phyloP scores from a whole-genome alignment of 2,888 invertebrate genomes.

The Monochamus alternatus region DNA sequence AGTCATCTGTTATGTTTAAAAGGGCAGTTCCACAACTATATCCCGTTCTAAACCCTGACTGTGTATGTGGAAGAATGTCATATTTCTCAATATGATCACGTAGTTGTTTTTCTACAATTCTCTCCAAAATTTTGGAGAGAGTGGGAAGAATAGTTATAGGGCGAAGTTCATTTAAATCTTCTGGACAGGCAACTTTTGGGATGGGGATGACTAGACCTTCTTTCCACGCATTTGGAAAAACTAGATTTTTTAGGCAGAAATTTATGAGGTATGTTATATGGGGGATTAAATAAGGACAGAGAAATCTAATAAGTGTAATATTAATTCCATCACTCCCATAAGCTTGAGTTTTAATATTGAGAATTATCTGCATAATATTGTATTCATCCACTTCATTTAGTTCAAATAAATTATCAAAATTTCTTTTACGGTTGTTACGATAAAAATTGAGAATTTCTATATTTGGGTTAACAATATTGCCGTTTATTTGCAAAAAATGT shows the following conservation, averaged over 20 bases:
- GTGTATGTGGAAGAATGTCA: constrained; percentile 4
- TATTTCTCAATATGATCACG: not conserved
- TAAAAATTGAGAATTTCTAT: constrained; percentile 1
- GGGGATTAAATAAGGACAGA: constrained; percentile 1
- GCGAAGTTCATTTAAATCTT: constrained; percentile 7
- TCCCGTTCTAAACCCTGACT: constrained; percentile 2
- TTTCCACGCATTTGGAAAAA: constrained; percentile 19
- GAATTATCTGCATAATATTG: no score
- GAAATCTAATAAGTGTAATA: not conserved
- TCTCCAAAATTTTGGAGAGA: constrained; percentile 17
- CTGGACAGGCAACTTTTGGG: constrained; percentile 10
- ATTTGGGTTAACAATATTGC: not conserved
- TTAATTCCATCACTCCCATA: constrained; percentile 12
- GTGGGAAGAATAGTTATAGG: constrained; percentile 12
- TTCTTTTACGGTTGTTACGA: not conserved
- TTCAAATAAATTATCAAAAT: not conserved
- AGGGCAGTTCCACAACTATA: constrained; percentile 15
- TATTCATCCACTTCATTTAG: not conserved
- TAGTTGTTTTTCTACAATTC: constrained; percentile 5
- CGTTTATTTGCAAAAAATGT: not conserved
- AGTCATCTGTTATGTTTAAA: not conserved
- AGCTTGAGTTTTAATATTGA: constrained; percentile 8
- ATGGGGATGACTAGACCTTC: constrained; percentile 11
- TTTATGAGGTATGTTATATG: constrained; percentile 13
- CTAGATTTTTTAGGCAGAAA: constrained; percentile 5